Conservation (phyloP, 1,140 invertebrate species). For the Eriocheir sinensis region DNA sequence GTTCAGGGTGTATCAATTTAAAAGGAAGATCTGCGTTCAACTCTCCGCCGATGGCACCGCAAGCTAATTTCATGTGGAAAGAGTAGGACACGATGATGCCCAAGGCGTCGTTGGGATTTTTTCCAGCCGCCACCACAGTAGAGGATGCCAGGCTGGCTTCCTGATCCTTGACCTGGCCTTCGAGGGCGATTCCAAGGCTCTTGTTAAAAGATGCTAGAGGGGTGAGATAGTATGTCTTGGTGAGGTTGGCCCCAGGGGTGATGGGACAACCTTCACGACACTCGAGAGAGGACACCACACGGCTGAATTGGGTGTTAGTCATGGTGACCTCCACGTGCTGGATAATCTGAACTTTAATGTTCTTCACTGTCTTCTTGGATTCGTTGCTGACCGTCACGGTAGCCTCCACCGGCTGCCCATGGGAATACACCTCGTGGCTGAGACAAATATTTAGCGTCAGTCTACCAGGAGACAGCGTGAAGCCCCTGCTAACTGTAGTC, state of each 20-base stretch:
- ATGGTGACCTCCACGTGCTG: constrained; percentile 96
- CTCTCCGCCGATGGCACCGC: constrained; percentile 94
- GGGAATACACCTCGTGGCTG: constrained; percentile 97
- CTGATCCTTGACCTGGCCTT: constrained; percentile 93
- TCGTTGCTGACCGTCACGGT: constrained; percentile 93
- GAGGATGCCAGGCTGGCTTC: constrained; percentile 95
- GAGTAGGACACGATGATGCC: constrained; percentile 96
- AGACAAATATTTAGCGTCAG: constrained; percentile 97
- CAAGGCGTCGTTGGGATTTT: constrained; percentile 90
- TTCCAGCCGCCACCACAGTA: constrained; percentile 91
- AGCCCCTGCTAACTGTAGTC: constrained; percentile 94
- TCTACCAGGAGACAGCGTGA: constrained; percentile 89
- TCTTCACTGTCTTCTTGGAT: constrained; percentile 93
- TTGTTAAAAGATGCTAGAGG: constrained; percentile 93
- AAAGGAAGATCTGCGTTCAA: constrained; percentile 94
- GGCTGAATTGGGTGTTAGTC: constrained; percentile 95
- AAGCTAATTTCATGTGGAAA: constrained; percentile 92
- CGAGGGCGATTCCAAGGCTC: constrained; percentile 91
- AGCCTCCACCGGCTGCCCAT: constrained; percentile 94
- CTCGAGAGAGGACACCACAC: constrained; percentile 92
- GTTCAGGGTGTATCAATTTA: constrained; percentile 90
- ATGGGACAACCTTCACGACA: constrained; percentile 95
- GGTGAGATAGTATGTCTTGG: constrained; percentile 92
- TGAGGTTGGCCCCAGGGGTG: constrained; percentile 93
- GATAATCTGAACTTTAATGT: constrained; percentile 91